Base-by-base conservation (phyloP, 2,113 vertebrate genomes). In the Toxotes jaculatrix region DNA sequence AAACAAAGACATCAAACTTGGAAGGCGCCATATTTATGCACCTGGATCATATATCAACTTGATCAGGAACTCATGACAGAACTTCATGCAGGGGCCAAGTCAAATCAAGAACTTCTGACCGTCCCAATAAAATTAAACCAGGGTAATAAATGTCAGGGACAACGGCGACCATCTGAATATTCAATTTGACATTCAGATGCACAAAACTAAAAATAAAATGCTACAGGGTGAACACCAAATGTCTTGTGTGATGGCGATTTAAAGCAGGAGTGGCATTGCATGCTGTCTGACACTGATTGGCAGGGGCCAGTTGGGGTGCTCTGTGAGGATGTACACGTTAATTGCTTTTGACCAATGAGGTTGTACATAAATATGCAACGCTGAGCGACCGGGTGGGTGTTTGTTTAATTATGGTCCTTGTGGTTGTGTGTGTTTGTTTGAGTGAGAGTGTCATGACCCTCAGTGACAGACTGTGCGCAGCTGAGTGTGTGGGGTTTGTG, bases 321-420 rank as follows among this genome's bases (percentile, higher is more conserved):
- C 12, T 40, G 23, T 9, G 36, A 80, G 31, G 63, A 73, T 88
- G 87, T 87, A 61, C 63, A 64, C 63, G 73, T 66, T 91, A 90
- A 93, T 89, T 91, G 85, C 88, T 92, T 92, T 82, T 61, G 91
- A 92, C 91, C 92, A 87, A 86, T 84, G 85, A 89, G 82, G 86
- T 90, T 89, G 87, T 87, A 79, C 55, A 81, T 91, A 90, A 89
- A 93, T 90, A 87, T 86, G 91, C 89, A 80, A 70, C 14, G 65
- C 65, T 86, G 65, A 74, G 74, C 17, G 42, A 85, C 88, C 82
- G 88, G 87, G 67, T 85, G 63, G 82, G 88, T 90, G 91, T 93
- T 92, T 93, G 93, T 92, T 91, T 89, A 90, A 91, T 91, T 86
- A 90, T 83, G 90, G 90, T 78, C 75, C 82, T 87, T 88, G 91